phyloP scores from a whole-genome alignment of 2,888 invertebrate genomes.

The Tridacna crocea region DNA sequence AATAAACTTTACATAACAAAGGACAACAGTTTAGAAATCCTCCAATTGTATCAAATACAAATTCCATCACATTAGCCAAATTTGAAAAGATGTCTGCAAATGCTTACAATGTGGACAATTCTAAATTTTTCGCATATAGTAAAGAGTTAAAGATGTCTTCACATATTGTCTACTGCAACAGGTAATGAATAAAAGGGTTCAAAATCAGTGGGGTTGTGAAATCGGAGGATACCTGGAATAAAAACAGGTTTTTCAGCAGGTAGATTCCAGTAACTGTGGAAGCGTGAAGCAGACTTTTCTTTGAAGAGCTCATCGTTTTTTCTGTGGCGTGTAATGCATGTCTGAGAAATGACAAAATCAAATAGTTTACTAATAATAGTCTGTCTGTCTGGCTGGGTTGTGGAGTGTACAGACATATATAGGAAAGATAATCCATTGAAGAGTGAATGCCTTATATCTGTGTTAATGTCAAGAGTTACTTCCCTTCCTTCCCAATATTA shows the following conservation, averaged over 20 bases:
- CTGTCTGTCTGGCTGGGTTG: conserved; percentile 9
- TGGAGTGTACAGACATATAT: background rate
- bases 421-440: background rate
- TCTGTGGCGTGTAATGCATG: background rate
- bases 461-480: no score
- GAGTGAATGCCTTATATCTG: no score
- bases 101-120: background rate
- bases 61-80: background rate
- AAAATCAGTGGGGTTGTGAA: no score
- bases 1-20: no score
- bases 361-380: conserved; percentile 20
- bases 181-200: no score
- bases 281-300: conserved; percentile 1
- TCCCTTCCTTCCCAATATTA: no score
- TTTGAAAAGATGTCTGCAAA: background rate
- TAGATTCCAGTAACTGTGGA: no score
- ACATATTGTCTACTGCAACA: no score
- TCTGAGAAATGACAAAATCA: conserved; percentile 17
- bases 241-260: no score
- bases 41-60: background rate
- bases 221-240: no score
- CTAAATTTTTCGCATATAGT: background rate
- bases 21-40: no score
- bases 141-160: no score
- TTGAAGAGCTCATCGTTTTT: background rate